Base-by-base conservation (phyloP, 2,797 vertebrate genomes). In the Eulemur albifrons region DNA sequence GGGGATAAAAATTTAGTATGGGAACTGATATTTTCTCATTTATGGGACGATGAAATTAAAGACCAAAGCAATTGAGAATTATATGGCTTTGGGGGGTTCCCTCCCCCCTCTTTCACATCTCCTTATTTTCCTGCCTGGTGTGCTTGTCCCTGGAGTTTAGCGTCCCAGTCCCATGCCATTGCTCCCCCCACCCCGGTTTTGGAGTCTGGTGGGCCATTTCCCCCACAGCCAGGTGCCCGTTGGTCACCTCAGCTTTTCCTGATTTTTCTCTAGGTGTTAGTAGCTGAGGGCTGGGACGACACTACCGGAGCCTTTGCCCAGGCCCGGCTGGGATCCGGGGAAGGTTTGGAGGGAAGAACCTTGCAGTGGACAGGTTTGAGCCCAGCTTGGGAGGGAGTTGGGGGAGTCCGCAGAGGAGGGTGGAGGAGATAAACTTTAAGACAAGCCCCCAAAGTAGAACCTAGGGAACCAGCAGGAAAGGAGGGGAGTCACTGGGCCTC, bases 31-130 rank as follows among this genome's bases (percentile, higher is more conserved):
- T 98, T 98, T 98, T 96, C 98, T 98, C 98, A 98, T 98, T 99
- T 98, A 98, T 98, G 97, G 98, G 97, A 98, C 88, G 98, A 98
- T 98, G 98, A 98, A 99, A 99, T 98, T 97, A 98, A 98, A 99
- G 98, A 98, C 97, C 98, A 97, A 97, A 82, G 97, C 98, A 92
- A 97, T 97, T 98, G 98, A 98, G 96, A 93, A 97, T 98, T 98
- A 98, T 96, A 97, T 98, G 95, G 93, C 89, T 92, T 93, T 8
- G 67, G 96, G 96, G 97, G 97, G 93, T 88, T 95, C 69, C 94
- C 89, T 88, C 94, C 95, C 95, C 97, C 84, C 94, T 86, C 93
- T 93, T 95, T 96, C 94, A 75, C 61, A 0, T 94, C 73, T 88
- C 89, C 85, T 97, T 97, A 96, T 97, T 97, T 97, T 94, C 88